Base-by-base conservation (phyloP, 1,140 invertebrate genomes). In the Drosophila mayri region DNA sequence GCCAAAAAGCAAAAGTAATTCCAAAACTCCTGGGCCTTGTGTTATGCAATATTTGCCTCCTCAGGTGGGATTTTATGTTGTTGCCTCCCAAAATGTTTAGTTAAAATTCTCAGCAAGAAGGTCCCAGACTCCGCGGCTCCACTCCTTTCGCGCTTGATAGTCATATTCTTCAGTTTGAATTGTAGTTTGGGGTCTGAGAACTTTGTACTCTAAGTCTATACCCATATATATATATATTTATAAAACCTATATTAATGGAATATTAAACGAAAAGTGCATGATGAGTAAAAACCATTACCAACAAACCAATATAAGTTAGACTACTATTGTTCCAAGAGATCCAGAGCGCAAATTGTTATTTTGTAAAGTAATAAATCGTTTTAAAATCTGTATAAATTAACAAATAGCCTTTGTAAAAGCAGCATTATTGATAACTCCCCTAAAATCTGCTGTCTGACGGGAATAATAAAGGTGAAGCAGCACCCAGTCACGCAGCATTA, bases 281-380 rank as follows among this genome's bases (percentile, higher is more conserved):
- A 38, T 50, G 28, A 47, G 38, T 58, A 72, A 25, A 40, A 59
- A 76, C 35, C 12, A 65, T 64, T 64, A 54, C 43, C 59, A 58
- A 41, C 40, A 35, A 52, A 35, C 50, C 50, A 54, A 54, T 35
- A 70, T 73, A 70, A 66, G 32, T 74, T 74, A 83, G 80, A 72
- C 44, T 81, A 72, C 57, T 81, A 72, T 67, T 81, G 76, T 85
- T 85, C 81, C 81, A 81, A 38, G 11, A 73, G 58, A 64, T 71
- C 41, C 85, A 86, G 84, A 86, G 84, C 84, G 81, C 74, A 76
- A 84, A 88, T 81, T 85, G 85, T 88, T 88, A 88, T 73, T 55
- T 55, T 85, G 44, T 81, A 85, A 90, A 70, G 43, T 43, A 81
- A 59, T 40, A 63, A 66, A 68, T 20, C 64, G 50, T 72, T 64